Percentiles rank a stretch among this genome's conserved stretches.
Evolutionary conservation across 64 coral and sea anemone genomes (phyloP).

Genomic region (Dendrophyllia cribrosa): DNA sequence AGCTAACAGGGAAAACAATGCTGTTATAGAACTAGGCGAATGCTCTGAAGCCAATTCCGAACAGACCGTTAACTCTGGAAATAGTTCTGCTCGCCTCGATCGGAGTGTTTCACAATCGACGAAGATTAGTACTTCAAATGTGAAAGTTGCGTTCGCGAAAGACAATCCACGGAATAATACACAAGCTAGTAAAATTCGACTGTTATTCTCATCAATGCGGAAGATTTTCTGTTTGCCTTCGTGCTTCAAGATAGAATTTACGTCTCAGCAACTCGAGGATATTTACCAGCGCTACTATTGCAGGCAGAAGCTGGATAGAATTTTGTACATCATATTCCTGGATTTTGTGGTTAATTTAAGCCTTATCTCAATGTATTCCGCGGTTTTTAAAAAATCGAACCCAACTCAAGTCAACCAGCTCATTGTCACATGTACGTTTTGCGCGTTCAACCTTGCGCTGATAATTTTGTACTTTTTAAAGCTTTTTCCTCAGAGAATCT

Average conservation of each 20-base stretch:
- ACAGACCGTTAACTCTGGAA: neutral
- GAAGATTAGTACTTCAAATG: constrained; percentile 90
- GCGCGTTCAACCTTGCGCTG: constrained; percentile 60
- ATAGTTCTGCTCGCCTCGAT: neutral
- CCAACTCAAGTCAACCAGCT: constrained; percentile 75
- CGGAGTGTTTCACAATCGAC: constrained; percentile 38
- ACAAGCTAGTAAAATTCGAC: constrained; percentile 31
- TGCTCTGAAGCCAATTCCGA: neutral
- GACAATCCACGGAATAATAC: constrained; percentile 54
- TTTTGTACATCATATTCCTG: constrained; percentile 84
- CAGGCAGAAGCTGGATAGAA: constrained; percentile 84
- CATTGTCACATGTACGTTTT: constrained; percentile 75
- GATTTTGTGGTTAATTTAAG: constrained; percentile 85
- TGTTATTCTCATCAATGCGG: neutral
- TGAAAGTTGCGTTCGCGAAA: constrained; percentile 85
- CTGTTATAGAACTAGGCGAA: neutral
- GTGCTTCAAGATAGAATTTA: constrained; percentile 83
- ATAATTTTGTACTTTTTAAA: constrained; percentile 68
- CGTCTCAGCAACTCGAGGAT: constrained; percentile 82
- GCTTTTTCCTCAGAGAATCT: constrained; percentile 58
- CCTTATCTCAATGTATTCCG: constrained; percentile 78
- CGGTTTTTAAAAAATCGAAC: constrained; percentile 52
- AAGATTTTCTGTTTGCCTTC: constrained; percentile 60
- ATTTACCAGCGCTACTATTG: constrained; percentile 92
- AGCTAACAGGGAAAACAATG: neutral